phyloP scores from a whole-genome alignment of 2,797 vertebrate species.

The Scarus forsteni region DNA sequence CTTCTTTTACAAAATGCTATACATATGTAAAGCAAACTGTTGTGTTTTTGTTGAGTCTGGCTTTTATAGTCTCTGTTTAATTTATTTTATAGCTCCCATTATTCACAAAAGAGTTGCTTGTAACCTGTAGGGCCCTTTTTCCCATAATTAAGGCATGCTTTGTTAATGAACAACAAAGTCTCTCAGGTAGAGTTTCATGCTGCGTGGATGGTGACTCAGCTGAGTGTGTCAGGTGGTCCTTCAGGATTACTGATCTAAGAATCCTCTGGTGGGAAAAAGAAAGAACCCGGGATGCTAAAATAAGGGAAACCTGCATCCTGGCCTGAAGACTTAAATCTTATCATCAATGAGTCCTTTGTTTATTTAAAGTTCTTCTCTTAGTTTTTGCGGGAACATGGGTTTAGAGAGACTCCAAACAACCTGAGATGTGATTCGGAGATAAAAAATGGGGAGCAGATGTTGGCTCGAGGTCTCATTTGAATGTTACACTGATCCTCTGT shows the following conservation, averaged over 20 bases:
- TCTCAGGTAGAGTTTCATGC: background rate
- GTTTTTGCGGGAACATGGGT: slow-evolving; percentile 13
- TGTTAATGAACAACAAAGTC: background rate
- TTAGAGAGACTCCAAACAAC: slow-evolving; percentile 33
- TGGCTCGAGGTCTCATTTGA: slow-evolving; percentile 69
- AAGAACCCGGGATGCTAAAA: slow-evolving; percentile 11
- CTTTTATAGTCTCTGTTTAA: too few species aligned
- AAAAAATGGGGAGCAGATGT: slow-evolving; percentile 74
- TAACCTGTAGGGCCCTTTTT: background rate
- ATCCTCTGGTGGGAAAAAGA: slow-evolving; percentile 1
- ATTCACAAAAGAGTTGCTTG: background rate
- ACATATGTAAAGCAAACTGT: too few species aligned
- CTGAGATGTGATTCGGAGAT: slow-evolving; percentile 55
- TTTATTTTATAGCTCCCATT: too few species aligned
- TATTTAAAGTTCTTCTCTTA: background rate
- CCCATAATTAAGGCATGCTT: background rate
- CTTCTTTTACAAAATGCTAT: too few species aligned
- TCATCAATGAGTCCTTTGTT: slow-evolving; percentile 18
- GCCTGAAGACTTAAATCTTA: slow-evolving; percentile 13
- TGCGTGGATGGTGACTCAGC: background rate
- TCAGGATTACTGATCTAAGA: slow-evolving; percentile 4
- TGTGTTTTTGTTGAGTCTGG: too few species aligned
- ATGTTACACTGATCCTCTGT: slow-evolving; percentile 69
- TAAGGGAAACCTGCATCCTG: background rate
- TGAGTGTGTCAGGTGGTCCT: slow-evolving; percentile 4